Conservation (phyloP, 2,113 vertebrate species). For the Gallinago media region DNA sequence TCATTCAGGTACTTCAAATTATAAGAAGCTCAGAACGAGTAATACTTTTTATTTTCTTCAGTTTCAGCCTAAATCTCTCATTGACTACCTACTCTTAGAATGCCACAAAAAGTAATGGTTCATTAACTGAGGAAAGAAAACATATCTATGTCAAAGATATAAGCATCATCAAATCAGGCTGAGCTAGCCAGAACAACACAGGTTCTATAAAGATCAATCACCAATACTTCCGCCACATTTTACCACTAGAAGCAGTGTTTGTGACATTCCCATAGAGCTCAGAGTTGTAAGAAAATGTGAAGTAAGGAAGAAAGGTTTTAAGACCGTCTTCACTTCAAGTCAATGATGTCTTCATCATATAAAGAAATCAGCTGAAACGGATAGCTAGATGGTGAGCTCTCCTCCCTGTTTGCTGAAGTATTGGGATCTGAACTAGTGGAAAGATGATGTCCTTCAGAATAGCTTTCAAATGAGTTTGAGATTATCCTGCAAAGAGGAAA, state of each 20-base stretch:
- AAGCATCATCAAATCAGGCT: conserved; percentile 56
- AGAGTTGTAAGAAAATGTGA: conserved; percentile 61
- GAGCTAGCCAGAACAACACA: conserved; percentile 29
- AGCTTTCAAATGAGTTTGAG: conserved; percentile 81
- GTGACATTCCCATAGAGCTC: conserved; percentile 54
- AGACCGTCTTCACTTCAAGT: conserved; percentile 91
- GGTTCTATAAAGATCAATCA: conserved; percentile 34
- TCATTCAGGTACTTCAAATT: conserved; percentile 36
- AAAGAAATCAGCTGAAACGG: conserved; percentile 83
- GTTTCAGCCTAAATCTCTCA: conserved; percentile 58
- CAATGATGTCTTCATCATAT: conserved; percentile 91
- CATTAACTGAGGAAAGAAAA: conserved; percentile 52
- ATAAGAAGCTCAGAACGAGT: conserved; percentile 45
- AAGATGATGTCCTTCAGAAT: conserved; percentile 77
- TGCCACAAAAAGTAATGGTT: conserved; percentile 54
- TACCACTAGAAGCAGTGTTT: conserved; percentile 48
- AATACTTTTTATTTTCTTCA: conserved; percentile 67
- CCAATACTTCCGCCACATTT: conserved; percentile 25
- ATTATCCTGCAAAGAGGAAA: conserved; percentile 78
- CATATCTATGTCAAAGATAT: conserved; percentile 35
- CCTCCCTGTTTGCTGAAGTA: conserved; percentile 69
- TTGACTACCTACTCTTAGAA: conserved; percentile 58
- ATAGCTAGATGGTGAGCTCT: conserved; percentile 78
- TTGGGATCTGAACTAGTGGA: conserved; percentile 82
- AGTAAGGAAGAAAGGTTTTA: conserved; percentile 26